Evolutionary conservation across 2,888 invertebrate species (phyloP).

Genomic region (Smittia aterrima): DNA sequence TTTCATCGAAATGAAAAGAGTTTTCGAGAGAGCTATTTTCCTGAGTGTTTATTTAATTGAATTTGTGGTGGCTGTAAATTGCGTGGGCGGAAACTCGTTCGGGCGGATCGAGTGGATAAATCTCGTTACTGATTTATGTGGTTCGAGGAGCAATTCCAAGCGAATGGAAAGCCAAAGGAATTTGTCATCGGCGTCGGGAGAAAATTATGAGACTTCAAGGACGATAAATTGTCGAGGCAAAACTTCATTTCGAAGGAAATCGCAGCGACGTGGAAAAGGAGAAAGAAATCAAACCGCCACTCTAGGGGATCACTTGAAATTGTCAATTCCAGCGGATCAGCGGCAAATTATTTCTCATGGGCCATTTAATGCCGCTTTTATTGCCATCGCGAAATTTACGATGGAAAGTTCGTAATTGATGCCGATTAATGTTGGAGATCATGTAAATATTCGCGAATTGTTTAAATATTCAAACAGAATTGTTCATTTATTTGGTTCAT

Average conservation of each 20-base stretch:
- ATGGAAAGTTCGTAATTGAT: constrained; percentile 5
- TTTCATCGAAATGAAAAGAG: constrained; percentile 7
- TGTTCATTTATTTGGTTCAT: too few relatives aligned
- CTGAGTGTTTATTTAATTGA: constrained; percentile 27
- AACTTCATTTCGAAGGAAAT: not conserved
- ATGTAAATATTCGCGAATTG: not conserved
- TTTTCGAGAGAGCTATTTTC: not conserved
- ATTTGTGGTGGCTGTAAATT: constrained; percentile 8
- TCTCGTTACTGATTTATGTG: constrained; percentile 38
- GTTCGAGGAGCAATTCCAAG: not conserved
- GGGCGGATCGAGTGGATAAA: constrained; percentile 6
- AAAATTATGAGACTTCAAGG: constrained; percentile 10
- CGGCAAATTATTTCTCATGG: not conserved
- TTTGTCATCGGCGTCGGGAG: not conserved
- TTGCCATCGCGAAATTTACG: not conserved
- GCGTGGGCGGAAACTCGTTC: not conserved
- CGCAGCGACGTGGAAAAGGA: not conserved
- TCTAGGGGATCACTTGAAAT: not conserved
- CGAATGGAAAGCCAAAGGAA: not conserved
- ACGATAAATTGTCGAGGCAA: not conserved
- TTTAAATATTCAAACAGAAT: too few relatives aligned
- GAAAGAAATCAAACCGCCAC: not conserved
- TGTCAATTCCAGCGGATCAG: not conserved
- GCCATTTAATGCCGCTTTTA: constrained; percentile 6
- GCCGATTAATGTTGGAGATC: not conserved